phyloP scores from a whole-genome alignment of 2,888 invertebrate species.

The Marasmarcha lunaedactyla region DNA sequence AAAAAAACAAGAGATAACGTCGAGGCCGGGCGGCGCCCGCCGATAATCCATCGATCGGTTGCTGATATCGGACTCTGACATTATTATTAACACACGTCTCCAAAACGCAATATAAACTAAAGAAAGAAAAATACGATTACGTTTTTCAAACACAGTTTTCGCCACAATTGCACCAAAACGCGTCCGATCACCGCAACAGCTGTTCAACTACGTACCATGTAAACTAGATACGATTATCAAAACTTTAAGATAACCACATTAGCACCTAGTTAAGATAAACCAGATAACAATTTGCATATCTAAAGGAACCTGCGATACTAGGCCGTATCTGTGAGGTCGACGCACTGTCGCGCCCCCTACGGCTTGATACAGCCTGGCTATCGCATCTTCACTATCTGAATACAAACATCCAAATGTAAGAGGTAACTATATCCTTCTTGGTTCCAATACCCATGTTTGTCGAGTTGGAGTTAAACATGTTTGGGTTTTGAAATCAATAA shows the following conservation, averaged over 20 bases:
- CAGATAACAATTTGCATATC: constrained; percentile 67
- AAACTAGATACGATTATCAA: constrained; percentile 60
- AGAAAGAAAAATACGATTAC: background rate
- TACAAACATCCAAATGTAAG: too few species aligned
- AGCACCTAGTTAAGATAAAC: constrained; percentile 65
- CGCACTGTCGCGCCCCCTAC: constrained; percentile 24
- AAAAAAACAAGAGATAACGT: constrained; percentile 64
- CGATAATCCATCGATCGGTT: constrained; percentile 46
- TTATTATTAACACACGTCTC: constrained; percentile 4
- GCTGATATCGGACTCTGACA: constrained; percentile 9
- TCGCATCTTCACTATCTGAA: background rate
- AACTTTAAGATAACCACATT: constrained; percentile 32
- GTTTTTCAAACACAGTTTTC: background rate
- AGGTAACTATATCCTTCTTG: too few species aligned
- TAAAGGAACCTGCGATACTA: constrained; percentile 41
- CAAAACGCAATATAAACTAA: constrained; percentile 6
- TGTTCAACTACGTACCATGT: constrained; percentile 38
- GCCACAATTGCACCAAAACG: background rate
- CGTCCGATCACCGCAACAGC: constrained; percentile 17
- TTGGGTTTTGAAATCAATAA: too few species aligned
- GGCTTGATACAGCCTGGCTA: constrained; percentile 2
- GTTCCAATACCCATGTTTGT: too few species aligned
- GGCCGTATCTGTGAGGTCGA: constrained; percentile 40
- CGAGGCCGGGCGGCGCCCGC: constrained; percentile 53
- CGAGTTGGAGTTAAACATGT: too few species aligned